Conservation (phyloP, 2,888 invertebrate genomes). For the Netelia melanura region DNA sequence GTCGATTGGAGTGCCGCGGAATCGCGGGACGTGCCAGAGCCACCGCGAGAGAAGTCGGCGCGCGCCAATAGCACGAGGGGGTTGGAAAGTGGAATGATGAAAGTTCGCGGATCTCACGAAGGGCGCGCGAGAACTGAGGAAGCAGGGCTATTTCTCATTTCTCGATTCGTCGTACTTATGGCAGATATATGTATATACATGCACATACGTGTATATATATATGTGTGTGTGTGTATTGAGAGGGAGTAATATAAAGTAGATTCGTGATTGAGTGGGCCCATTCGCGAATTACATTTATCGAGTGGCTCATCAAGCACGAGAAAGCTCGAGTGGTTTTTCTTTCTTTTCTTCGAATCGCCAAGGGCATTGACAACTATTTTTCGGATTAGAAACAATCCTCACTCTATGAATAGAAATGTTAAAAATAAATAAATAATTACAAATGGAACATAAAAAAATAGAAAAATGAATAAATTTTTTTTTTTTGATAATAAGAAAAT, state of each 20-base stretch:
- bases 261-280: slow-evolving; percentile 17
- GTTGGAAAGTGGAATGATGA: slow-evolving; percentile 26
- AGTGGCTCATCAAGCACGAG: slow-evolving; percentile 17
- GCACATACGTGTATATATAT: not conserved
- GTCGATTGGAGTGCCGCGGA: slow-evolving; percentile 58
- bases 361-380: not conserved
- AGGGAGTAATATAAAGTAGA: slow-evolving; percentile 1
- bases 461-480: no score
- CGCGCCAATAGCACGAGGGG: slow-evolving; percentile 25
- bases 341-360: not conserved
- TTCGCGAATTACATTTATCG: slow-evolving; percentile 17
- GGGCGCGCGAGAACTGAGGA: slow-evolving; percentile 24
- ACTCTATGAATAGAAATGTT: no score
- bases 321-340: slow-evolving; percentile 8
- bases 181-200: slow-evolving; percentile 7
- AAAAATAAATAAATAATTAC: no score
- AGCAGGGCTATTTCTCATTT: slow-evolving; percentile 13
- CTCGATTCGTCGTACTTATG: slow-evolving; percentile 17
- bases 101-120: slow-evolving; percentile 43
- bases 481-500: no score
- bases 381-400: no score
- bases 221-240: not conserved
- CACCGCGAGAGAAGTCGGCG: slow-evolving; percentile 30
- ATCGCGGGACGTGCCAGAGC: slow-evolving; percentile 40
- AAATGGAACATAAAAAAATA: no score